Conservation (phyloP, 2,888 invertebrate species). For the Athalia circularis region DNA sequence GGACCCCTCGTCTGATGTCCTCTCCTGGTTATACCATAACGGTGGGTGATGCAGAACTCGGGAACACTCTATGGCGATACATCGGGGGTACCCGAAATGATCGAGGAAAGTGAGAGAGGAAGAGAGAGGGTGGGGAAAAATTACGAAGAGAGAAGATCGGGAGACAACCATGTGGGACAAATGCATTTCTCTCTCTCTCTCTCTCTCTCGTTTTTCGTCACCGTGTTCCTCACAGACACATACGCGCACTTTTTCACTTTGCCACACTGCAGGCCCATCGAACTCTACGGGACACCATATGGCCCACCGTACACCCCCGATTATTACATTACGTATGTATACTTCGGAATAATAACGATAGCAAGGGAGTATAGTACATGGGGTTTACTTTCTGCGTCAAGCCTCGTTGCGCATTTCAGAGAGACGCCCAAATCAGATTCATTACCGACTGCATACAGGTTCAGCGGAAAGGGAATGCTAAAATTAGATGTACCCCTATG, state of each 20-base stretch:
- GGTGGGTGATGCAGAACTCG: constrained; percentile 15
- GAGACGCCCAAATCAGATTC: constrained; percentile 71
- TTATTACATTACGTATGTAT: constrained; percentile 73
- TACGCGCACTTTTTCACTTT: too few relatives aligned
- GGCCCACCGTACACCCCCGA: constrained; percentile 71
- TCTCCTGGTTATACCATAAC: background rate
- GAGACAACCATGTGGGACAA: constrained; percentile 12
- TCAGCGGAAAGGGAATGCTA: background rate
- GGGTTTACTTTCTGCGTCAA: constrained; percentile 50
- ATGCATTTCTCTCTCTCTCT: too few relatives aligned
- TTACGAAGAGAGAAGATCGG: constrained; percentile 48
- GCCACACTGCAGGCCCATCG: background rate
- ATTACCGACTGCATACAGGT: constrained; percentile 60
- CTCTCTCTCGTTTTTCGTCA: too few relatives aligned
- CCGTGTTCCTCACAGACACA: too few relatives aligned
- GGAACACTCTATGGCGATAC: constrained; percentile 17
- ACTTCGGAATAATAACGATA: constrained; percentile 46
- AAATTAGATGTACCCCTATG: too few relatives aligned
- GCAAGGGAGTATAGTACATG: background rate
- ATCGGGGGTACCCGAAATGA: background rate
- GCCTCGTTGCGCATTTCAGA: constrained; percentile 70
- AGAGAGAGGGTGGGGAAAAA: constrained; percentile 24
- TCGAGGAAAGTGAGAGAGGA: background rate
- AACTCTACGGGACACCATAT: constrained; percentile 63
- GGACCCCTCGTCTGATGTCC: constrained; percentile 54